Evolutionary conservation across 35 echinoderm and acorn worm species (phyloP), one percentile per base, ranked within the genome.

Genomic region (Nesometra sesokonis): DNA sequence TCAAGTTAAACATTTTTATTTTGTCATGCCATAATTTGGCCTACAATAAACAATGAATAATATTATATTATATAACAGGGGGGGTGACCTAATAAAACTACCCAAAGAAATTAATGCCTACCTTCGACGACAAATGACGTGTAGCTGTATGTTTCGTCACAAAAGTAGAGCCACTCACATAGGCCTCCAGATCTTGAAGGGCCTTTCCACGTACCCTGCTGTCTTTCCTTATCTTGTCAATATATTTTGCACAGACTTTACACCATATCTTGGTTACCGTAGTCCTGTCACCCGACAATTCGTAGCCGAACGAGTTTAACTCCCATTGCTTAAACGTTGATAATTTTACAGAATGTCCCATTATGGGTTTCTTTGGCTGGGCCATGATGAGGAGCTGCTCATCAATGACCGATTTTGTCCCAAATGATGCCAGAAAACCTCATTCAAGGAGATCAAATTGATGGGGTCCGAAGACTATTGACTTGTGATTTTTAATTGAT

Each of bases 211-310:
- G 4, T 11, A 86, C 77, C 17, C 47, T 76, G 31, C 36, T 32
- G 32, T 86, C 84, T 46, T 5, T 67, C 23, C 23, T 9, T 17
- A 67, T 67, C 21, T 67, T 67, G 23, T 67, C 52, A 19, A 67
- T 86, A 47, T 77, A 57, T 8, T 29, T 86, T 37, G 39, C 32
- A 35, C 84, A 86, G 19, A 31, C 43, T 31, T 43, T 86, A 47
- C 84, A 86, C 84, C 84, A 86, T 35, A 86, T 76, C 11, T 86
- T 86, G 5, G 7, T 77, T 8, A 86, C 85, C 85, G 77, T 77
- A 57, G 17, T 77, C 13, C 78, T 67, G 9, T 67, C 11, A 19
- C 23, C 21, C 1, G 52, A 67, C 23, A 19, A 17, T 27, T 67
- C 52, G 52, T 67, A 67, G 52, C 52, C 11, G 23, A 67, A 67